Base-by-base conservation (phyloP, 2,797 vertebrate genomes). In the Halcyon chelicuti region DNA sequence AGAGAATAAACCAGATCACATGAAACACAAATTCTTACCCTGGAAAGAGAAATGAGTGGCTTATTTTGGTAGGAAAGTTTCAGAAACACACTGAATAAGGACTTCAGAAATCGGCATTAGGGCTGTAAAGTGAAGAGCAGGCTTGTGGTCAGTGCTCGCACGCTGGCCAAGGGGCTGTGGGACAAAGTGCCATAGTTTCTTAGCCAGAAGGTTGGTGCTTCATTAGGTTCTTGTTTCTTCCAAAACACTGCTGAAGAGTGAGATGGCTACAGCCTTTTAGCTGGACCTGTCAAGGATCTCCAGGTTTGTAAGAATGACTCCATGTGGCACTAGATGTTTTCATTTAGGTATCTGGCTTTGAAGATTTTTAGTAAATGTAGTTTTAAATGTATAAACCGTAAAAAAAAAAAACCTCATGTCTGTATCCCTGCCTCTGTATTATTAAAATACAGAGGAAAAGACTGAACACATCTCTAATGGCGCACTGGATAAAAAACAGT, bases 151-250 rank as follows among this genome's bases (percentile, higher is more conserved):
- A 19, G 19, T 0, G 3, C 29, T 44, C 1, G 0, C 37, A 13
- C 0, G 2, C 12, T 35, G 61, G 37, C 63, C 10, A 0, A 66
- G 29, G 65, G 17, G 28, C 52, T 71, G 44, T 0, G 0, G 37
- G 18, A 37, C 0, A 0, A 0, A 0, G 26, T 78, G n/a, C 74
- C 8, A 2, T 28, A 28, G 35, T 19, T 84, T 90, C 62, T 65
- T 40, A 67, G 40, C 37, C 31, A 20, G 28, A 31, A 44, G 47
- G 15, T 5, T 37, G 35, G 12, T 52, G 33, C 52, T 71, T 82
- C 65, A 12, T 47, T 73, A 76, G 40, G 49, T 22, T 70, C 21
- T 47, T n/a, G 5, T 58, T 72, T 40, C 31, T 61, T 63, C 52
- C 22, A 55, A 72, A 89, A 13, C n/a, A 35, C 28, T 78, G 29